Base-by-base conservation (phyloP, 2,113 vertebrate species). In the Melanerpes formicivorus region DNA sequence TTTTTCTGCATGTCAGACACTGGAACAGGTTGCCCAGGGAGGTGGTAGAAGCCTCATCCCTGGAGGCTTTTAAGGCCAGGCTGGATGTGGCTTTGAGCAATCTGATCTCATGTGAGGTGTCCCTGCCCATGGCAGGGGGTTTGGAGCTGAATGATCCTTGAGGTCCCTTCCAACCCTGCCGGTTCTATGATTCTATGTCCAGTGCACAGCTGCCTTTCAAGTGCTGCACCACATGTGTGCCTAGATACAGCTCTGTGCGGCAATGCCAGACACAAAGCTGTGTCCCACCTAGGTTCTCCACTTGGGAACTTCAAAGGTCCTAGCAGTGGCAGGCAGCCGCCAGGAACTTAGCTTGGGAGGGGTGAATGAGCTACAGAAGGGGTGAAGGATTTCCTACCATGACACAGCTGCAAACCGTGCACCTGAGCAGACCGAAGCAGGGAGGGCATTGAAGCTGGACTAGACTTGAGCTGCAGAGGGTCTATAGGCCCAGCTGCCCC, bases 401-500 rank as follows among this genome's bases (percentile, higher is more conserved):
- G 12, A 46, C 26, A 25, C 0, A 19, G 81, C 44, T 34, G 81
- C 67, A 54, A 30, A 84, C 76, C 0, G 0, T 6, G 18, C 72
- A 91, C 76, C 87, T 93, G 76, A 91, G 69, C 56, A n/a, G 76
- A 34, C 9, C 14, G 23, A 30, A 23, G 5, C 16, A 10, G 52
- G 30, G 56, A 76, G n/a, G n/a, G 29, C 34, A 52, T 2, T 14
- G 84, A 66, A 26, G 81, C 37, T 9, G 3, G 3, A 23, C 34
- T 6, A 13, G 59, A 27, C 44, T 25, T 9, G 26, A 76, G 63
- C 26, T 52, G 50, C n/a, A 40, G n/a, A 0, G 16, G 44, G 73
- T 82, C 72, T 63, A 5, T 77, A 71, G 74, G 71, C 87, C 72
- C 93, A 91, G 94, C 91, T 91, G 91, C 93, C 80, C 70, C 64